Conservation (phyloP, 1,140 invertebrate genomes). For the Drosophila paulistorum region DNA sequence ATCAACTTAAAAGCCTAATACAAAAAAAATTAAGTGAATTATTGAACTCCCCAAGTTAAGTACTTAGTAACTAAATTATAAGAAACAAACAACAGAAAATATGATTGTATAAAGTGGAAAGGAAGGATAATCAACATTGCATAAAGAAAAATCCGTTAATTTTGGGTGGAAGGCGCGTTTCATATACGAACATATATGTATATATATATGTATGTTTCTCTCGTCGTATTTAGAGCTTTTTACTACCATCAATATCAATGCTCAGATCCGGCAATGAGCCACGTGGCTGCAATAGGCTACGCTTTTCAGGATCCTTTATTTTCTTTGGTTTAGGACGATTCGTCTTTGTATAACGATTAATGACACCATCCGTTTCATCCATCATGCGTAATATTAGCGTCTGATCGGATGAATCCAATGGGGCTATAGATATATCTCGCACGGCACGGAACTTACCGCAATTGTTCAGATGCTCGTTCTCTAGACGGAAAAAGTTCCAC, state of each 20-base stretch:
- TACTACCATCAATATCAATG: constrained; percentile 79
- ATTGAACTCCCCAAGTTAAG: constrained; percentile 25
- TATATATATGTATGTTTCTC: neutral
- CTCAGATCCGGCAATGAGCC: constrained; percentile 83
- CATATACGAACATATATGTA: neutral
- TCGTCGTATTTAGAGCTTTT: constrained; percentile 66
- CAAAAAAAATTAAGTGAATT: neutral
- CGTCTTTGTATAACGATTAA: constrained; percentile 88
- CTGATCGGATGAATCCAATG: constrained; percentile 96
- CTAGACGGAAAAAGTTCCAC: constrained; percentile 99
- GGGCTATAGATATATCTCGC: constrained; percentile 98
- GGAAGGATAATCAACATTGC: neutral
- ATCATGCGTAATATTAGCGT: constrained; percentile 96
- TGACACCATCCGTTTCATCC: constrained; percentile 95
- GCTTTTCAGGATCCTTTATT: constrained; percentile 85
- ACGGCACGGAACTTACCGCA: constrained; percentile 99
- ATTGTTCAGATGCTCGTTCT: constrained; percentile 99
- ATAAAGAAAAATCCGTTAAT: constrained; percentile 31
- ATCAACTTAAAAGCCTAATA: constrained; percentile 58
- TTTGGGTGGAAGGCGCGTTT: constrained; percentile 26
- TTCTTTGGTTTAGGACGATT: constrained; percentile 84
- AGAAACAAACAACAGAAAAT: constrained; percentile 5
- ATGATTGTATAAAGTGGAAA: constrained; percentile 22
- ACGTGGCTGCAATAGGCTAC: constrained; percentile 84
- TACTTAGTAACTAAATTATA: constrained; percentile 68